Percentiles rank a stretch among this genome's conserved stretches.
Conservation (phyloP, 2,797 vertebrate species). For the Peromyscus melanophrys region DNA sequence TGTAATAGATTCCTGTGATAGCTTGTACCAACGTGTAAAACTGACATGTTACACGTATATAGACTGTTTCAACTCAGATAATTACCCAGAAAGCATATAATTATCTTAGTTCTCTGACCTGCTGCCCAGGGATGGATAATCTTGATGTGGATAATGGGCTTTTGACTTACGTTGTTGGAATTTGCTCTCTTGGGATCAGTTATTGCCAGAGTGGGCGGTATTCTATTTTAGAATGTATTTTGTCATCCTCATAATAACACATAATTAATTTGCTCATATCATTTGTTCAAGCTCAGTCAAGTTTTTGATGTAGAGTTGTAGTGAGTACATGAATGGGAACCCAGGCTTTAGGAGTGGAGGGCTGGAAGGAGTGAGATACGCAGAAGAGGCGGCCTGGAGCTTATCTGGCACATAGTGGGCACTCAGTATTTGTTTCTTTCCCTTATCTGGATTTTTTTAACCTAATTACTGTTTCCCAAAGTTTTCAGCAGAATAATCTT, state of each 20-base stretch:
- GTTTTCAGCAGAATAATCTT: neutral
- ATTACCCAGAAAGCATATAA: constrained; percentile 56
- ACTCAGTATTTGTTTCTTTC: neutral
- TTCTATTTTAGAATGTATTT: constrained; percentile 54
- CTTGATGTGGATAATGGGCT: constrained; percentile 48
- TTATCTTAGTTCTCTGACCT: constrained; percentile 68
- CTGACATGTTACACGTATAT: neutral
- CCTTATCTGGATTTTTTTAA: neutral
- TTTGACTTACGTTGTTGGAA: constrained; percentile 39
- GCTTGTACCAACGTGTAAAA: neutral
- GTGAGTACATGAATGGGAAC: neutral
- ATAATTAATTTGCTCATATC: constrained; percentile 52
- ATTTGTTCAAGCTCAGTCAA: constrained; percentile 54
- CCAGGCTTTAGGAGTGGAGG: neutral
- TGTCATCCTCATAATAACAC: neutral
- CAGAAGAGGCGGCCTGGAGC: neutral
- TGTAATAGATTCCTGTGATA: neutral
- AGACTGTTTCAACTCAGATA: constrained; percentile 27
- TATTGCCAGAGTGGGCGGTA: constrained; percentile 10
- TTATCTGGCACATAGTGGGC: neutral
- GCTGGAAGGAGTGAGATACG: neutral
- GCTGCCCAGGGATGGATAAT: neutral
- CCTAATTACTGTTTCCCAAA: neutral
- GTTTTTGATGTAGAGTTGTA: neutral
- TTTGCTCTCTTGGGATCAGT: constrained; percentile 41